Percentiles rank a stretch among this genome's conserved stretches.
Evolutionary conservation across 2,888 invertebrate genomes (phyloP).

Genomic region (Heteropelma amictum): DNA sequence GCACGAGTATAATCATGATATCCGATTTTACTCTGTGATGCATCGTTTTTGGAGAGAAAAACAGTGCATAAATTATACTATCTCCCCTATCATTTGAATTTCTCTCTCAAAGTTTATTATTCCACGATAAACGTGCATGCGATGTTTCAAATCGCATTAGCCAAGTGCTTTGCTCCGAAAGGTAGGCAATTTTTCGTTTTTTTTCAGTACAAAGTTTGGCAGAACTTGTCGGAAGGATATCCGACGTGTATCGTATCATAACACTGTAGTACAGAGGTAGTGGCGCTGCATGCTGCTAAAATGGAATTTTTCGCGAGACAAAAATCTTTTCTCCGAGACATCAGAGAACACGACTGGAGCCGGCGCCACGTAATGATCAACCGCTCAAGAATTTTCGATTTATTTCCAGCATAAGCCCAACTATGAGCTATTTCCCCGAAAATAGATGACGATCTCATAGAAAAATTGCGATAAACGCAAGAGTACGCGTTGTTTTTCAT

Average conservation of each 20-base stretch:
- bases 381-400: not conserved
- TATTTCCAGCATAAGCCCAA: not conserved
- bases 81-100: too few relatives aligned
- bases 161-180: too few relatives aligned
- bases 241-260: not conserved
- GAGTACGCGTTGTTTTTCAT: not conserved
- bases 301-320: conserved; percentile 2
- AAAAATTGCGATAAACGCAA: not conserved
- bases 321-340: too few relatives aligned
- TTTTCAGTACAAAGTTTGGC: not conserved
- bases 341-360: not conserved
- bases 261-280: not conserved
- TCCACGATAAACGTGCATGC: too few relatives aligned
- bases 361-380: not conserved
- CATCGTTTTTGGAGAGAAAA: too few relatives aligned
- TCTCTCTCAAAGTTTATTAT: too few relatives aligned
- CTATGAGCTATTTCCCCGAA: not conserved
- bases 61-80: too few relatives aligned
- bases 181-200: too few relatives aligned
- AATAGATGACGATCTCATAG: not conserved
- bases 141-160: too few relatives aligned
- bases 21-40: too few relatives aligned
- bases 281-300: too few relatives aligned
- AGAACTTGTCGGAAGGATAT: not conserved
- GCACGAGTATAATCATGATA: too few relatives aligned